Conservation (phyloP, 2,113 vertebrate genomes). For the Clarias batrachus region DNA sequence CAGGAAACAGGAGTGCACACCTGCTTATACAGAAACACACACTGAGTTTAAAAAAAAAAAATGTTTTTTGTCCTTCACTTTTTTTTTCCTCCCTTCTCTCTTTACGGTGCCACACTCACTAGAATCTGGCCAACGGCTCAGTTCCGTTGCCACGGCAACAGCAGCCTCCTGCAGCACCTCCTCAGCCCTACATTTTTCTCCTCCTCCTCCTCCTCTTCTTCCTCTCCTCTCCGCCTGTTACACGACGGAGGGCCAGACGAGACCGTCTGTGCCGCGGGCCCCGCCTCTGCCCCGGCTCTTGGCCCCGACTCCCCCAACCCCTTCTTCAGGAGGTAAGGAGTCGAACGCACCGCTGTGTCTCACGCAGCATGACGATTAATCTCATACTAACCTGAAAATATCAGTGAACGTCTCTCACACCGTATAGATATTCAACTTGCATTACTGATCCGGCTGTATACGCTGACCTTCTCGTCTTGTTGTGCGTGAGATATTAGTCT, state of each 20-base stretch:
- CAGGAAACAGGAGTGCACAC: neutral
- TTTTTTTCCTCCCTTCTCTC: slow-evolving; percentile 1
- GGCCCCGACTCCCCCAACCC: slow-evolving; percentile 76
- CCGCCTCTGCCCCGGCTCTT: slow-evolving; percentile 70
- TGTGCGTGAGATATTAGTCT: neutral
- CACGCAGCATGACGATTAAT: neutral
- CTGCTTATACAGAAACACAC: slow-evolving; percentile 24
- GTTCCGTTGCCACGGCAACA: slow-evolving; percentile 88
- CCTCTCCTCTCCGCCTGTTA: slow-evolving; percentile 51
- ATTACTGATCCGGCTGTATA: no score
- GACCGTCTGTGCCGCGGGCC: slow-evolving; percentile 80
- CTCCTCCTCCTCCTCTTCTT: slow-evolving; percentile 59
- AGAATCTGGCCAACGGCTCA: slow-evolving; percentile 91
- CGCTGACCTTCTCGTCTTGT: neutral
- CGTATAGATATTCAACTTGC: neutral
- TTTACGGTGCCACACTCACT: slow-evolving; percentile 61
- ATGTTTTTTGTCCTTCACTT: slow-evolving; percentile 11
- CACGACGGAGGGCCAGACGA: slow-evolving; percentile 74
- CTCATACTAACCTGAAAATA: neutral
- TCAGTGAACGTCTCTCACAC: neutral
- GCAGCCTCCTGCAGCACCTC: slow-evolving; percentile 85
- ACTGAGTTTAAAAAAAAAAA: neutral
- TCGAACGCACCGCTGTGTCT: neutral
- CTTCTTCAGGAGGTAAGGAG: slow-evolving; percentile 93
- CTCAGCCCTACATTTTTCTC: slow-evolving; percentile 73